Evolutionary conservation across 1,140 invertebrate species (phyloP).

Genomic region (Drosophila subpulchrella): DNA sequence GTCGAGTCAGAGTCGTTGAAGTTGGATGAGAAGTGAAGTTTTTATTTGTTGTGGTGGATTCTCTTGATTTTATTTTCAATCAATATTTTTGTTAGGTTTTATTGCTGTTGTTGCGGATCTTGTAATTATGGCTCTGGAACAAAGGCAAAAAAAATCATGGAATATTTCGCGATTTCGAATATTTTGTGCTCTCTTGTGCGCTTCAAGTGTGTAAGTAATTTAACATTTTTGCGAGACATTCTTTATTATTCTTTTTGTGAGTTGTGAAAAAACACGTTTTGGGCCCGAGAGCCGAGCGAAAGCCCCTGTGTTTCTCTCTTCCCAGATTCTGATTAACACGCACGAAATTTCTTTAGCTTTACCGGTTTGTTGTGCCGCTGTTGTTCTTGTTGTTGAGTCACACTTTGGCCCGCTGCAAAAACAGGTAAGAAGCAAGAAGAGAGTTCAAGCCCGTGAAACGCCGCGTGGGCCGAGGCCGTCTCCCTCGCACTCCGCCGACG

Average conservation of each 20-base stretch:
- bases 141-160: conserved; percentile 60
- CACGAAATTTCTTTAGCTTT: conserved; percentile 75
- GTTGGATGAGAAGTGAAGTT: conserved; percentile 60
- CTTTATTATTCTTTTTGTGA: conserved; percentile 9
- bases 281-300: conserved; percentile 5
- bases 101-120: conserved; percentile 50
- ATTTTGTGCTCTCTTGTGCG: conserved; percentile 59
- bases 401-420: conserved; percentile 45
- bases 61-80: conserved; percentile 31
- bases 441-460: conserved; percentile 21
- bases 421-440: conserved; percentile 22
- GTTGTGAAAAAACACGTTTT: conserved; percentile 63
- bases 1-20: conserved; percentile 78
- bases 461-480: conserved; percentile 33
- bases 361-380: conserved; percentile 63
- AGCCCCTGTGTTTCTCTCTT: conserved; percentile 11
- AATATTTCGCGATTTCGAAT: conserved; percentile 58
- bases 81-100: conserved; percentile 36
- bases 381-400: conserved; percentile 45
- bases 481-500: conserved; percentile 32
- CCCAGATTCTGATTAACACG: conserved; percentile 62
- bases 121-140: conserved; percentile 75
- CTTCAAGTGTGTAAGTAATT: conserved; percentile 46
- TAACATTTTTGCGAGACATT: conserved; percentile 22
- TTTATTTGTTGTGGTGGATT: conserved; percentile 26